These are phyloP conservation scores for Auanema freiburgensis DNA, from an alignment of 2,888 invertebrate genomes.

Conservation along the genomic window DNA sequence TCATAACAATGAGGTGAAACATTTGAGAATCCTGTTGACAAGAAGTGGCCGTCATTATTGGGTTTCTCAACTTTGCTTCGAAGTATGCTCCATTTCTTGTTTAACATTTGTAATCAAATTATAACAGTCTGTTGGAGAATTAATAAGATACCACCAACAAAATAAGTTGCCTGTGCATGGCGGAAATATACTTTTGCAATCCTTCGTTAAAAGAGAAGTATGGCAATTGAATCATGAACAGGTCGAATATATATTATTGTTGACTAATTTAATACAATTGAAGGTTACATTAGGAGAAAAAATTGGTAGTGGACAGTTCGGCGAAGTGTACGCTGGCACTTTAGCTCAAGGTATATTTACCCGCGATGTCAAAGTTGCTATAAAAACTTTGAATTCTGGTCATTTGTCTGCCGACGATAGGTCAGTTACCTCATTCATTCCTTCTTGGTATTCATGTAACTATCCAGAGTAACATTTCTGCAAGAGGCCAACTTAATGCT, in stretches of 20 bases:
- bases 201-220: constrained; percentile 31
- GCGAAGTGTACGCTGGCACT: constrained; percentile 42
- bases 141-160: constrained; percentile 44
- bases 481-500: constrained; percentile 53
- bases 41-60: constrained; percentile 28
- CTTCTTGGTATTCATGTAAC: neutral
- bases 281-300: constrained; percentile 35
- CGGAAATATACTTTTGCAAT: constrained; percentile 25
- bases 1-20: constrained; percentile 26
- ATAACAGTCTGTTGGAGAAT: constrained; percentile 38
- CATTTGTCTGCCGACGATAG: constrained; percentile 41
- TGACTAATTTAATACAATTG: neutral
- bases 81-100: constrained; percentile 20
- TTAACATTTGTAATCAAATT: neutral
- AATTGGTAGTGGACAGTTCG: constrained; percentile 49
- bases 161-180: constrained; percentile 29
- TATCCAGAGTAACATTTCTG: constrained; percentile 43
- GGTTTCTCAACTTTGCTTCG: constrained; percentile 42
- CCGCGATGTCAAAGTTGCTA: constrained; percentile 44
- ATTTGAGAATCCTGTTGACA: constrained; percentile 36
- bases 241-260: constrained; percentile 12
- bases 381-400: constrained; percentile 43
- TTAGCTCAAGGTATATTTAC: constrained; percentile 39
- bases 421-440: constrained; percentile 5
- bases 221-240: constrained; percentile 55